These are phyloP conservation scores for Athene cunicularia DNA, from an alignment of 2,113 vertebrate species.

Conservation along the genomic window DNA sequence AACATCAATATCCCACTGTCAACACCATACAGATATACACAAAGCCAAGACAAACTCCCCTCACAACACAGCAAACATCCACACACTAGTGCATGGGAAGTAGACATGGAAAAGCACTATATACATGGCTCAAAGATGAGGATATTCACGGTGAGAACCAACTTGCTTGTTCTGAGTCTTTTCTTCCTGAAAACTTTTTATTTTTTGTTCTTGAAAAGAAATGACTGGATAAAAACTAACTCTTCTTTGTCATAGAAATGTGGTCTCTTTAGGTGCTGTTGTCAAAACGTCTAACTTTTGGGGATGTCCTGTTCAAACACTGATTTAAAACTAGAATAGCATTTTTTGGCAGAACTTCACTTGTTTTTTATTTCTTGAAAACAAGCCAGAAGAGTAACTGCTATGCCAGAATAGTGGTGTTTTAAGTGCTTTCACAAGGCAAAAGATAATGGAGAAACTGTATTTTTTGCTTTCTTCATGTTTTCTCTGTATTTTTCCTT, in stretches of 20 bases:
- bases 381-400: background rate
- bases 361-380: background rate
- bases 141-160: background rate
- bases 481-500: background rate
- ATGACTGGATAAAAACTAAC: background rate
- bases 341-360: background rate
- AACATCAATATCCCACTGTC: constrained; percentile 40
- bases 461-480: background rate
- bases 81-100: background rate
- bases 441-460: background rate
- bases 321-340: background rate
- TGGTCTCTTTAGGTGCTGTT: background rate
- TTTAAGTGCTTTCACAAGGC: background rate
- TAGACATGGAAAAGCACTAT: background rate
- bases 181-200: background rate
- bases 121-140: background rate
- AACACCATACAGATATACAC: background rate
- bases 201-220: background rate
- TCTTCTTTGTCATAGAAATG: background rate
- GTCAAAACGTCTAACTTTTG: background rate
- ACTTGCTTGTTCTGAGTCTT: background rate
- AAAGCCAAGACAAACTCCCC: constrained; percentile 49
- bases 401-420: background rate
- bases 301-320: background rate
- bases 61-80: background rate